phyloP scores from a whole-genome alignment of 2,797 vertebrate genomes.

The Etheostoma perlongum region DNA sequence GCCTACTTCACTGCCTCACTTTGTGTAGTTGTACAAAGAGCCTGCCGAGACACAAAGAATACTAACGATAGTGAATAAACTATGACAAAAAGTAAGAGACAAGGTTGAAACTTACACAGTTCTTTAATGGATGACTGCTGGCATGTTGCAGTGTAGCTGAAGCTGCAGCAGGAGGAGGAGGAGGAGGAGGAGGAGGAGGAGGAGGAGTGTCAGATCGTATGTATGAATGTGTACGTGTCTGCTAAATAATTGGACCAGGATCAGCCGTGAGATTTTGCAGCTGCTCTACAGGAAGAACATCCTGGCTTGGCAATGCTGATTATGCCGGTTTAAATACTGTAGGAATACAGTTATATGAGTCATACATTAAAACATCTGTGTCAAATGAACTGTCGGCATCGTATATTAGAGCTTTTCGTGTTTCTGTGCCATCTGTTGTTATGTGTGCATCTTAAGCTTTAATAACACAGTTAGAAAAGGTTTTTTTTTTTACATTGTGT shows the following conservation, averaged over 20 bases:
- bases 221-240: conserved; percentile 25
- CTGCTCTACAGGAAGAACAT: conserved; percentile 45
- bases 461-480: background rate
- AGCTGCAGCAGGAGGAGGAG: too few relatives aligned
- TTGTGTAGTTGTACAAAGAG: background rate
- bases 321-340: conserved; percentile 9
- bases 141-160: conserved; percentile 6
- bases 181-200: background rate
- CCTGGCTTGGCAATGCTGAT: conserved; percentile 13
- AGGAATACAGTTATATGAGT: background rate
- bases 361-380: conserved; percentile 1
- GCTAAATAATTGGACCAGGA: conserved; percentile 26
- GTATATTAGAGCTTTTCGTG: background rate
- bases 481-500: background rate
- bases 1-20: background rate
- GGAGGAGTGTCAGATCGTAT: conserved; percentile 2
- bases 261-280: conserved; percentile 34
- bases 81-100: conserved; percentile 4
- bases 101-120: background rate
- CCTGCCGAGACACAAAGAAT: background rate
- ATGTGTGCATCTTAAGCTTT: background rate
- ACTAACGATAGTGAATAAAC: background rate
- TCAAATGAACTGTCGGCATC: background rate
- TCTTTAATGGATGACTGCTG: conserved; percentile 8
- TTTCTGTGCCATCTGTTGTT: conserved; percentile 3